These are phyloP conservation scores for Laodelphax striatellus DNA, from an alignment of 1,140 invertebrate species.

Conservation along the genomic window DNA sequence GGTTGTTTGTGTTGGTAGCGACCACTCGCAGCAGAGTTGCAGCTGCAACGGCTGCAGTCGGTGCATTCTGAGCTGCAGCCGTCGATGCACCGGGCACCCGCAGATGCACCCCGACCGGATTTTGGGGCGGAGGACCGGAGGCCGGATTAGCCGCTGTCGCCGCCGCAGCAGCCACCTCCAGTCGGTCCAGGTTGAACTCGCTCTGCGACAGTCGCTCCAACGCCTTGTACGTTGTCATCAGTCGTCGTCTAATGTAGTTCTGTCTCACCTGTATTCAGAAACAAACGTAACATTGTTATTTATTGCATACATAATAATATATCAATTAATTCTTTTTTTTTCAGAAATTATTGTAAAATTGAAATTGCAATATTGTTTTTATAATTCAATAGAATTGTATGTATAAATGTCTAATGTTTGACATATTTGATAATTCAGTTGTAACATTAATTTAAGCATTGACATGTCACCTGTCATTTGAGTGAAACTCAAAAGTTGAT, in stretches of 20 bases:
- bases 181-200: slow-evolving; percentile 64
- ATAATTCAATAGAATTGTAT: too few species aligned
- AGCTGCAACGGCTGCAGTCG: slow-evolving; percentile 17
- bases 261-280: slow-evolving; percentile 44
- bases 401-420: too few species aligned
- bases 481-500: too few species aligned
- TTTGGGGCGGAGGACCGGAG: slow-evolving; percentile 30
- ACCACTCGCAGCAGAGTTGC: slow-evolving; percentile 25
- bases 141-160: slow-evolving; percentile 29
- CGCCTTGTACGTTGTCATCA: slow-evolving; percentile 70
- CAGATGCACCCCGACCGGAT: slow-evolving; percentile 26
- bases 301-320: too few species aligned
- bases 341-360: too few species aligned
- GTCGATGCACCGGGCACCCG: slow-evolving; percentile 37
- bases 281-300: too few species aligned
- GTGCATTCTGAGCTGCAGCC: slow-evolving; percentile 15
- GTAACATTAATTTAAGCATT: too few species aligned
- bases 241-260: slow-evolving; percentile 56
- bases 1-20: slow-evolving; percentile 31
- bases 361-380: too few species aligned
- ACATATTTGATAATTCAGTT: too few species aligned
- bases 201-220: slow-evolving; percentile 68
- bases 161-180: slow-evolving; percentile 46
- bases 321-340: too few species aligned
- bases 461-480: too few species aligned